Evolutionary conservation across 2,797 vertebrate genomes (phyloP).

Genomic region (Ptychobarbus kaznakovi): DNA sequence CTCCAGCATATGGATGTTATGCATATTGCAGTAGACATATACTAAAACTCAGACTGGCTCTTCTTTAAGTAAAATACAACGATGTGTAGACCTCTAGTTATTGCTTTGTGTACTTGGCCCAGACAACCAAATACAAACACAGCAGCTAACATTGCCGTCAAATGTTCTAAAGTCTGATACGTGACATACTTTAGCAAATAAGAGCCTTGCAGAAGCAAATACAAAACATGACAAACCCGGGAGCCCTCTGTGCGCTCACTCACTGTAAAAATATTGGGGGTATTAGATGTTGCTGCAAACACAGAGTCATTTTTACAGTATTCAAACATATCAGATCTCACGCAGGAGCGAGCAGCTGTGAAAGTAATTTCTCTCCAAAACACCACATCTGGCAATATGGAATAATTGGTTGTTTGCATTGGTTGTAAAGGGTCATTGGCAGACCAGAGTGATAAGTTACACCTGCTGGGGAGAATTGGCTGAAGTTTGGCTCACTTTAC

Average conservation of each 20-base stretch:
- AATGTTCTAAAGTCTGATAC: conserved; percentile 14
- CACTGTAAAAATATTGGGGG: conserved; percentile 32
- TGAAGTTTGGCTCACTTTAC: neutral
- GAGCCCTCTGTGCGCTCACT: neutral
- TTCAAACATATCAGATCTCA: conserved; percentile 31
- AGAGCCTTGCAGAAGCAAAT: neutral
- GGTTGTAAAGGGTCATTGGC: neutral
- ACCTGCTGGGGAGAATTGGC: neutral
- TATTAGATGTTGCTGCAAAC: conserved; percentile 28
- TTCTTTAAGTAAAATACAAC: conserved; percentile 12
- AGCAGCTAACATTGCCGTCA: neutral
- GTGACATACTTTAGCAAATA: conserved; percentile 2
- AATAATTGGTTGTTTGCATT: neutral
- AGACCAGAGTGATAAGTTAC: conserved; percentile 6
- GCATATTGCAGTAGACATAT: conserved; percentile 36
- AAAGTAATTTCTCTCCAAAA: neutral
- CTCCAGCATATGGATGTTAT: conserved; percentile 14
- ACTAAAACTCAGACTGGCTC: neutral
- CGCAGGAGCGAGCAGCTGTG: neutral
- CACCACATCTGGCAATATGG: neutral
- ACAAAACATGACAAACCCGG: conserved; percentile 3
- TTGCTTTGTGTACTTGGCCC: conserved; percentile 29
- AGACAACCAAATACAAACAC: conserved; percentile 34
- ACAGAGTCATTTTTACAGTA: conserved; percentile 9
- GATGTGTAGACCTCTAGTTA: conserved; percentile 9